Evolutionary conservation across 2,797 vertebrate species (phyloP), one percentile per base, ranked within the genome.

Genomic region (Brachymystax lenok): DNA sequence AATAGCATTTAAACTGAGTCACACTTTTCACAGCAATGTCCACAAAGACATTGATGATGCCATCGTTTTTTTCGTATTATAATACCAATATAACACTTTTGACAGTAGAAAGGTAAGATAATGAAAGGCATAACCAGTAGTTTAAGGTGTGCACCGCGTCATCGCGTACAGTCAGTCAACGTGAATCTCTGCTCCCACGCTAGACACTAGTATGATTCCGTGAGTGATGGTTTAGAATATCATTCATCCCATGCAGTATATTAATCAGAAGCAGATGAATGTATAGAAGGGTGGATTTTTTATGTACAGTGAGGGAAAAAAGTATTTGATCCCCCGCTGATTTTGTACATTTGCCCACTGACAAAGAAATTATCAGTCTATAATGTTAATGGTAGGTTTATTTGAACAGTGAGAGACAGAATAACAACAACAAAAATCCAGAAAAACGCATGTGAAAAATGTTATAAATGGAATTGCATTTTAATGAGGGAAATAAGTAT

Each of bases 51-150:
- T 93, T 92, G 94, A 50, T 1, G 71, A 93, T 90, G 93, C 86
- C 77, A 56, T 84, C 82, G 94, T 93, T 77, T 79, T 71, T 10
- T 90, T 94, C 85, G 94, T 92, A 78, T 85, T 81, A 90, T 91
- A 95, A 94, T 91, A 96, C 92, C 75, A 95, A 92, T 90, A 88
- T 88, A 95, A 96, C 94, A 97, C 95, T 95, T 94, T 82, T 86
- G 92, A 96, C 92, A 90, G 94, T 93, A 92, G 84, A 68, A 92
- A 95, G 93, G 90, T 93, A 91, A 92, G 90, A 94, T 92, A 6
- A 83, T 35, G 2, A 92, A 94, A 93, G 93, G 93, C 91, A 91
- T 93, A 94, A 71, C 88, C 91, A 94, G 89, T 95, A 86, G 88
- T 92, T 93, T 86, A 79, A 88, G 92, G 84, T 61, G 91, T 94